A percentile compares a stretch with the other conserved stretches of the same genome.
Conservation (phyloP, 2,888 invertebrate genomes). For the Erpobdella octoculata region DNA sequence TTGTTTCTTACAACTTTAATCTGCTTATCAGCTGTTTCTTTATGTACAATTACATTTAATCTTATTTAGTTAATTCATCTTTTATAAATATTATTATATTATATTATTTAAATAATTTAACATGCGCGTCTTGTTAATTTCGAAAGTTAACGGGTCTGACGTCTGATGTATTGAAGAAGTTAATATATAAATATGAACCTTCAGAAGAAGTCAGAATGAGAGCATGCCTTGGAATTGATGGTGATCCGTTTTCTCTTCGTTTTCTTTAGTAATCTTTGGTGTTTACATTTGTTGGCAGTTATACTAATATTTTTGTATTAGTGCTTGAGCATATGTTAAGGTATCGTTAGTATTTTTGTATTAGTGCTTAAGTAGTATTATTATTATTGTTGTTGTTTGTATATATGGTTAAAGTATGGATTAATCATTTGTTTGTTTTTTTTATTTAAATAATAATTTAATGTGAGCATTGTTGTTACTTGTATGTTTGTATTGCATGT, state of each 20-base stretch:
- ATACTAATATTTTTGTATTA: no score
- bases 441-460: no score
- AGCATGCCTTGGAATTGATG: conserved; percentile 58
- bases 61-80: neutral
- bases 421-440: neutral
- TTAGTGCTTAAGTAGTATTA: no score
- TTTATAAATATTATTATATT: neutral
- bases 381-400: no score
- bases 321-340: no score
- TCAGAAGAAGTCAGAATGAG: conserved; percentile 55
- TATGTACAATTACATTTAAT: neutral
- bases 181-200: conserved; percentile 58
- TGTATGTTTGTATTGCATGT: no score
- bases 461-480: no score
- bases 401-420: no score
- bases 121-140: no score
- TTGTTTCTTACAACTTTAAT: neutral
- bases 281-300: no score
- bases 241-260: conserved; percentile 40
- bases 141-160: conserved; percentile 56
- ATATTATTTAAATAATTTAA: neutral
- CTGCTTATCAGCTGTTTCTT: neutral
- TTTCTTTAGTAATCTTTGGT: neutral
- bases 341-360: no score
- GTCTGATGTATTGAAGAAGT: conserved; percentile 55